phyloP scores from a whole-genome alignment of 2,113 vertebrate genomes.

The Nyctibius bracteatus region DNA sequence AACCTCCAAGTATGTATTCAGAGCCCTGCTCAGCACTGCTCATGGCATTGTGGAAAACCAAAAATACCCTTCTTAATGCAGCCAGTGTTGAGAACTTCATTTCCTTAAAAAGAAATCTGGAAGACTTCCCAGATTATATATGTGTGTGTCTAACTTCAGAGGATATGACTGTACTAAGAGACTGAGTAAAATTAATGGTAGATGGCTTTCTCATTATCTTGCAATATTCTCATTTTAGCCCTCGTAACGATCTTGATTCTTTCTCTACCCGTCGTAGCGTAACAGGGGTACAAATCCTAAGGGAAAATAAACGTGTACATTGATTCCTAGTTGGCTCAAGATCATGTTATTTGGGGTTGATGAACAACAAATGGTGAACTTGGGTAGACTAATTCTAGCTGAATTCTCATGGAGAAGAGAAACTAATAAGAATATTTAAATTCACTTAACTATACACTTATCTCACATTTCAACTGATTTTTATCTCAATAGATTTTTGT shows the following conservation, averaged over 20 bases:
- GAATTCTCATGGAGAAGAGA: background rate
- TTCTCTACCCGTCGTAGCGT: background rate
- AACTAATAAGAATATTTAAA: background rate
- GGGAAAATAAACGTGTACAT: background rate
- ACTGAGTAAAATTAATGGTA: background rate
- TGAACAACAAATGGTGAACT: background rate
- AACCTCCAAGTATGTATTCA: background rate
- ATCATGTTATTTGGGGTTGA: background rate
- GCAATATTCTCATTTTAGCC: background rate
- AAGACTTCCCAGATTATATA: background rate
- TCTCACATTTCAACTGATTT: background rate
- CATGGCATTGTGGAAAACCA: background rate
- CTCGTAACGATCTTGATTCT: background rate
- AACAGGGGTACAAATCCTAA: background rate
- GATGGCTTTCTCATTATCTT: background rate
- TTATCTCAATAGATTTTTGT: background rate
- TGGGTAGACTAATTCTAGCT: background rate
- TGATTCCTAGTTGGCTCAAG: background rate
- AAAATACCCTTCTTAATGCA: background rate
- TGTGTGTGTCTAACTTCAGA: background rate
- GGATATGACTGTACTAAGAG: background rate
- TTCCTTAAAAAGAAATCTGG: slow-evolving; percentile 16
- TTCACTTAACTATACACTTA: background rate
- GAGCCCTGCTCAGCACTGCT: background rate
- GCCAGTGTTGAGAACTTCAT: background rate